Base-by-base conservation (phyloP, 2,888 invertebrate genomes). In the Melikaiella ostensackeni region DNA sequence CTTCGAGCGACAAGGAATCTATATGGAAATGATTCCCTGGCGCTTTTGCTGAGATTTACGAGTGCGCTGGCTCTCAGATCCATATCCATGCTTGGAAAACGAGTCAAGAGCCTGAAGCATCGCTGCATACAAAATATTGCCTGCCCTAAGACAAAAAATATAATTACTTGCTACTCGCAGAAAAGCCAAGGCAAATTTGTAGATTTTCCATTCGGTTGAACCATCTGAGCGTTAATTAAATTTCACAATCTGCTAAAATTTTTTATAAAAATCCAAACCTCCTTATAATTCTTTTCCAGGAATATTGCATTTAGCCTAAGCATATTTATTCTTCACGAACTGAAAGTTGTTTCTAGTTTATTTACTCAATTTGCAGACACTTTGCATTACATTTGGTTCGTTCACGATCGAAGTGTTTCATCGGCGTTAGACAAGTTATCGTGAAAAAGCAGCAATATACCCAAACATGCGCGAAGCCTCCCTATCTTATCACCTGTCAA, bases 1-100 rank as follows among this genome's bases (percentile, higher is more conserved):
- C 75, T 80, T 77, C 70, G 61, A 78, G 77, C 80, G 79, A 84
- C 79, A 83, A 76, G 81, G 80, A 86, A 88, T 88, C 84, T 88
- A 85, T 85, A 88, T 88, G 87, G 84, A 88, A 89, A 88, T 88
- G 84, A 87, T 83, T 84, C 84, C 84, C 76, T 78, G 83, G 79
- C 79, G 79, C 79, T 79, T 80, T 81, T 79, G 46, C 50, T 50
- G 30, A 70, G 83, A 87, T 86, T 86, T 86, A 84, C 86, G 81
- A 81, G 79, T 75, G 66, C 35, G 57, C 55, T 21, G 74, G 35
- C 46, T 75, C 30, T 73, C 61, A 38, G 62, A 62, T 62, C 61
- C 70, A 57, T 35, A 55, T 66, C 42, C 42, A 62, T 59, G 63
- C 38, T 46, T 66, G 30, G 30, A 27, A 70, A 33, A 64, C 24